Percentiles rank a stretch among this genome's conserved stretches.
Evolutionary conservation across 2,888 invertebrate species (phyloP).

Genomic region (Harmothoe impar): DNA sequence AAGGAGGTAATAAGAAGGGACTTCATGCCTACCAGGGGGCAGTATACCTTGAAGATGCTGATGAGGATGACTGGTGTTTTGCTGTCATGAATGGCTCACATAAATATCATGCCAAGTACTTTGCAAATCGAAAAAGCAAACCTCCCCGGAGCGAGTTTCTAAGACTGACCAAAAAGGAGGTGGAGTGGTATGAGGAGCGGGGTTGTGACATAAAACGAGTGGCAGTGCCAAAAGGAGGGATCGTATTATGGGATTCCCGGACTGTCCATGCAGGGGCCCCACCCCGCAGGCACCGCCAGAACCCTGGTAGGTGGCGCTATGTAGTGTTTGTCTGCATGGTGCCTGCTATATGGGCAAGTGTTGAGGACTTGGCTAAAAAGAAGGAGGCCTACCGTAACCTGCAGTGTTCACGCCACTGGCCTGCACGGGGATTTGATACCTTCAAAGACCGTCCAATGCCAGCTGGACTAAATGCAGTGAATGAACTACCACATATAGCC

Average conservation of each 20-base stretch:
- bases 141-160: background rate
- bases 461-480: conserved; percentile 62
- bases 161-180: conserved; percentile 70
- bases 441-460: conserved; percentile 65
- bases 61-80: conserved; percentile 71
- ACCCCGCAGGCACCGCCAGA: conserved; percentile 72
- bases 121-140: background rate
- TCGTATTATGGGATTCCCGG: conserved; percentile 80
- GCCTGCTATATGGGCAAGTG: conserved; percentile 77
- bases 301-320: conserved; percentile 77
- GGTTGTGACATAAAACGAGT: conserved; percentile 74
- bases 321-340: conserved; percentile 78
- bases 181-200: conserved; percentile 71
- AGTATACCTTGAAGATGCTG: conserved; percentile 74
- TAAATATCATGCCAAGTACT: conserved; percentile 70
- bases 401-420: conserved; percentile 76
- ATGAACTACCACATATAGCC: conserved; percentile 70
- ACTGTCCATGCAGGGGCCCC: conserved; percentile 78
- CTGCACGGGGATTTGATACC: conserved; percentile 73
- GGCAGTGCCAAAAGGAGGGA: conserved; percentile 77
- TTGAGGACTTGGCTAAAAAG: conserved; percentile 73
- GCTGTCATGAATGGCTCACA: conserved; percentile 73
- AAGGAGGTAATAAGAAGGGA: conserved; percentile 73
- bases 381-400: conserved; percentile 73
- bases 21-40: conserved; percentile 79